Conservation (phyloP, 2,797 vertebrate species). For the Aulostomus chinensis region DNA sequence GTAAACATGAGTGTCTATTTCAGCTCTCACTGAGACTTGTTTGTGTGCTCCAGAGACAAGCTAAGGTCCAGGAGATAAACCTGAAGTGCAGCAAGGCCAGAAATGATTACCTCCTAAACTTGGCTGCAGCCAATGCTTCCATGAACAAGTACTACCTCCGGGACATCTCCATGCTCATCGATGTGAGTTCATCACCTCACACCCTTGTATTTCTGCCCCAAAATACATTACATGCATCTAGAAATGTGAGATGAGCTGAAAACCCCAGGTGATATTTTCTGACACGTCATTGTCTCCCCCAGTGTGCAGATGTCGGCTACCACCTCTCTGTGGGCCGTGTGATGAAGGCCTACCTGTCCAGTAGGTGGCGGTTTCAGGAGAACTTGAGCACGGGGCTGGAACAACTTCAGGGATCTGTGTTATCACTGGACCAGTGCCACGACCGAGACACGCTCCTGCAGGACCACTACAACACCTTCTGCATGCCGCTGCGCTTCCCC, state of each 20-base stretch:
- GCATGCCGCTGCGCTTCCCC: slow-evolving; percentile 81
- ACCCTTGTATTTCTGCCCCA: no score
- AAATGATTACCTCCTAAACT: slow-evolving; percentile 89
- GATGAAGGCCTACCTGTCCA: slow-evolving; percentile 78
- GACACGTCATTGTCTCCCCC: slow-evolving; percentile 3
- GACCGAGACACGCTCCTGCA: slow-evolving; percentile 85
- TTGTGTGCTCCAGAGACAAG: slow-evolving; percentile 79
- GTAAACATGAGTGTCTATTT: neutral
- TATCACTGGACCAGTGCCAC: slow-evolving; percentile 78
- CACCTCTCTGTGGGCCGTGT: slow-evolving; percentile 82
- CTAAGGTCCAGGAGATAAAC: slow-evolving; percentile 84
- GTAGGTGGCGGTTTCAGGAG: slow-evolving; percentile 72
- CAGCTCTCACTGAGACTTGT: neutral
- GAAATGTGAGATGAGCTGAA: no score
- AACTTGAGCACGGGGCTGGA: slow-evolving; percentile 79
- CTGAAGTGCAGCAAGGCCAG: slow-evolving; percentile 88
- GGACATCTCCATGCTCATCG: slow-evolving; percentile 83
- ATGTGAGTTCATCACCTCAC: no score
- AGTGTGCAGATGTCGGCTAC: slow-evolving; percentile 89
- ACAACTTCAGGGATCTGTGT: slow-evolving; percentile 77
- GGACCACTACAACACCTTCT: slow-evolving; percentile 83
- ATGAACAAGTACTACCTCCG: slow-evolving; percentile 87
- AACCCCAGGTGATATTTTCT: neutral
- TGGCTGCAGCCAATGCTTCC: slow-evolving; percentile 85
- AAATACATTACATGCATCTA: no score